Base-by-base conservation (phyloP, 2,888 invertebrate species). In the Idaea straminata region DNA sequence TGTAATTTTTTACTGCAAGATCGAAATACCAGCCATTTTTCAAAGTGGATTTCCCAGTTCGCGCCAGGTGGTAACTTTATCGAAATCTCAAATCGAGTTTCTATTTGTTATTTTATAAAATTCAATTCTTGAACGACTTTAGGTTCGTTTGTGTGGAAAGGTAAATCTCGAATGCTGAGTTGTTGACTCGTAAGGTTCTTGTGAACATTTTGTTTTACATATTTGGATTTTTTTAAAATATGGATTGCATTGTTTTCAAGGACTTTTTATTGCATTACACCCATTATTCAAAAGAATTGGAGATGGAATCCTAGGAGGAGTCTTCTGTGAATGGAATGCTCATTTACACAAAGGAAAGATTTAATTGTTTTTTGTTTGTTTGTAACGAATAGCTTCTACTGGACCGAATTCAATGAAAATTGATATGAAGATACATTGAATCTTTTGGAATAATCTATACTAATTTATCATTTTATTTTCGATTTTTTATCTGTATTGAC, bases 231-330 rank as follows among this genome's bases (percentile, higher is more conserved):
- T 47, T 47, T 47, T 47, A 3, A 6, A 13, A 13, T 47, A 13
- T 7, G 7, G 13, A 62, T 63, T 66, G 65, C 66, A 69, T 65
- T 66, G 66, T 66, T 65, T 25, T 25, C 25, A 25, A 25, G 25
- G 25, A 25, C 25, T 25, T 25, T 25, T 25, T 25, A 25, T 25
- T 25, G 25, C 25, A 3, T 25, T 25, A 25, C 25, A 25, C 25
- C 25, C 25, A 25, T 25, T 3, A 25, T 3, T 25, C 25, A 25
- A 3, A 25, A 25, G n/a, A 25, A 25, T 25, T 25, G 25, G 25
- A 25, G 25, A 25, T 25, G 25, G 25, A n/a, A 25, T 25, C 3
- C 25, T 25, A 25, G 25, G 25, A 25, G 25, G 1, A 25, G 25
- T 25, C 25, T 25, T 25, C 25, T 25, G 25, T 25, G 25, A 25